These are phyloP conservation scores for Pantherophis guttatus DNA, from an alignment of 2,113 vertebrate genomes.

Conservation along the genomic window DNA sequence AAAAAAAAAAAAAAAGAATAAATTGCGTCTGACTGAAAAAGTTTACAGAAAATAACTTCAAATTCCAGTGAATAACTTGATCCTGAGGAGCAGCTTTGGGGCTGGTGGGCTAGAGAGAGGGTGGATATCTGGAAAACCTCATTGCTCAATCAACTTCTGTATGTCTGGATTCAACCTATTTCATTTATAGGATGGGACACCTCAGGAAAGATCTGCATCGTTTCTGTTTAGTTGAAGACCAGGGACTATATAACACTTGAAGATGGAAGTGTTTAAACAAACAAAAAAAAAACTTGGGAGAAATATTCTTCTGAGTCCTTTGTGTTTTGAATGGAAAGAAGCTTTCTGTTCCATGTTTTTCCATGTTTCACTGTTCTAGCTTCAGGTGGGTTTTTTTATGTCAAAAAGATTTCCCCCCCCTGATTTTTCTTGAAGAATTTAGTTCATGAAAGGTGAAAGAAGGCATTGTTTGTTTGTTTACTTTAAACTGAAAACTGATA, in stretches of 20 bases:
- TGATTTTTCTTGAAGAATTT: background rate
- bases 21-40: background rate
- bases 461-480: background rate
- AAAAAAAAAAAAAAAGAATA: background rate
- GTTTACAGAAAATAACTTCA: background rate
- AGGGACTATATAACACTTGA: background rate
- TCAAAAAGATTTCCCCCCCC: background rate
- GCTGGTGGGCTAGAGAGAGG: background rate
- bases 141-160: background rate
- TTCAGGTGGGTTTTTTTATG: background rate
- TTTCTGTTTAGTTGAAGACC: background rate
- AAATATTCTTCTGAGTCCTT: background rate
- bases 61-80: background rate
- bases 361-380: background rate
- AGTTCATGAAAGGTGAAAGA: background rate
- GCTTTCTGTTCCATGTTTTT: background rate
- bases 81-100: background rate
- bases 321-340: background rate
- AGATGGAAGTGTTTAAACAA: background rate
- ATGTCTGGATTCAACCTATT: background rate
- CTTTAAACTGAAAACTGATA: slow-evolving; percentile 10
- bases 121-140: background rate
- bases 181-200: background rate
- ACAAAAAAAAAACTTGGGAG: background rate
- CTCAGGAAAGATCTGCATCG: background rate